Base-by-base conservation (phyloP, 2,113 vertebrate species). In the Chamaea fasciata region DNA sequence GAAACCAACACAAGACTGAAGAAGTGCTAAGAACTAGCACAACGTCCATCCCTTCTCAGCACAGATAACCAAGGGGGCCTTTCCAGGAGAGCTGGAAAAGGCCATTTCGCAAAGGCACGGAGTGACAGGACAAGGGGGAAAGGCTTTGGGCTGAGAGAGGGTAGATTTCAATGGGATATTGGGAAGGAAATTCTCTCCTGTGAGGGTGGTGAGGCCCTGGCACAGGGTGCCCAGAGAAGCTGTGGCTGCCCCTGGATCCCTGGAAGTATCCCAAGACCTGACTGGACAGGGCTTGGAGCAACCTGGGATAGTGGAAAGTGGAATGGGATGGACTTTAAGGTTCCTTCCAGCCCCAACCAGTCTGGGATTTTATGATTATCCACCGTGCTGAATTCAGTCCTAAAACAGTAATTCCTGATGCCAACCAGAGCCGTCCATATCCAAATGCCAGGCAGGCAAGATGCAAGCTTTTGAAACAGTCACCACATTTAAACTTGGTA, bases 131-230 rank as follows among this genome's bases (percentile, higher is more conserved):
- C 27, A 73, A 63, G 27, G 27, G 35, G 37, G 2, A 44, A 44
- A 33, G 33, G 44, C 31, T 67, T 20, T 57, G 68, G 33, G 52
- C 37, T 39, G 44, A 39, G 11, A 65, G 13, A 57, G 27, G 15
- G 22, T 13, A 24, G 33, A 39, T 67, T 17, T 39, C 3, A 3
- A 6, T n/a, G 53, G 53, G 39, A 39, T 52, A 8, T 8, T 46
- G 31, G 53, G 28, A 52, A 52, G 16, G 20, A 60, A 60, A 60
- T 60, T 63, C 0, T 1, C 9, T 0, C 0, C 19, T 46, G 27
- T 0, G 12, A 44, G 19, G 18, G 31, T 23, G 21, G 9, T 0
- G 0, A 65, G 18, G 28, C 11, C 6, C 35, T 73, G 59, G 26
- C 6, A 33, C 2, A 27, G 68, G 2, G 0, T 50, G 2, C 37